phyloP scores from a whole-genome alignment of 2,113 vertebrate species.

The Monopterus albus region DNA sequence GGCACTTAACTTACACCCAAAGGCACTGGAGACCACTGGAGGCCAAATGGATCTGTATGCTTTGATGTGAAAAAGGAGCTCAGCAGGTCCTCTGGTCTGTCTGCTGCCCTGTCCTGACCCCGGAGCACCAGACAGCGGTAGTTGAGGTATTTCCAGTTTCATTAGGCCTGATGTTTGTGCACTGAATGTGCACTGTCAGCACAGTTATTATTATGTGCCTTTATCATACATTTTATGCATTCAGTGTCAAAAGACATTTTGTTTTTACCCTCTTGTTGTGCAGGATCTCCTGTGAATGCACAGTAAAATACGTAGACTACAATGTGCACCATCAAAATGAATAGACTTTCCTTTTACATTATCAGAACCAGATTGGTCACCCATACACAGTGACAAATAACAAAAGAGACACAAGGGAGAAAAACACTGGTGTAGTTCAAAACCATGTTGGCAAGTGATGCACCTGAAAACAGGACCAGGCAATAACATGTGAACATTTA shows the following conservation, averaged over 20 bases:
- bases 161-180: constrained; percentile 1
- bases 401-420: too few relatives aligned
- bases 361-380: not conserved
- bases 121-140: constrained; percentile 15
- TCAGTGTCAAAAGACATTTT: not conserved
- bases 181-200: too few relatives aligned
- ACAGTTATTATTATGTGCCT: too few relatives aligned
- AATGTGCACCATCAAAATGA: not conserved
- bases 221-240: not conserved
- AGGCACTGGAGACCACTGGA: not conserved
- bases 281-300: not conserved
- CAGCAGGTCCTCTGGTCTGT: constrained; percentile 7
- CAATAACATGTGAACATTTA: too few relatives aligned
- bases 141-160: constrained; percentile 42
- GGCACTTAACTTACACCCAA: constrained; percentile 41
- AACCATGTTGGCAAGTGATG: too few relatives aligned
- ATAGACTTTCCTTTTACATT: too few relatives aligned
- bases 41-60: not conserved
- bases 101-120: not conserved
- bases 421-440: too few relatives aligned
- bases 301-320: not conserved
- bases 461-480: too few relatives aligned
- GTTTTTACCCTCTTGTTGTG: not conserved
- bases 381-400: too few relatives aligned
- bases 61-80: constrained; percentile 40